Conservation (phyloP, 1,140 invertebrate genomes). For the Mycetomoellerius zeteki region DNA sequence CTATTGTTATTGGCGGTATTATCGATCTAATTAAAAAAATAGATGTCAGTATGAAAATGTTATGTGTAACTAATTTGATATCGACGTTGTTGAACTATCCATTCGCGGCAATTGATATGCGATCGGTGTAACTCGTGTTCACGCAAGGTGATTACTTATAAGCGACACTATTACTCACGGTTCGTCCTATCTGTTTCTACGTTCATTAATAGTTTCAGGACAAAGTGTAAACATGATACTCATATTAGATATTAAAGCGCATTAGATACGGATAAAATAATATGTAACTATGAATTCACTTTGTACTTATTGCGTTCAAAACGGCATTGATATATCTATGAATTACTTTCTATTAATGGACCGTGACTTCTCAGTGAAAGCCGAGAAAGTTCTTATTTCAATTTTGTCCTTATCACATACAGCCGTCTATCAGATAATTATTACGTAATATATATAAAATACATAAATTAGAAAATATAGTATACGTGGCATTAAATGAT, state of each 20-base stretch:
- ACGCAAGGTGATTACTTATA: slow-evolving; percentile 58
- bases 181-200: slow-evolving; percentile 40
- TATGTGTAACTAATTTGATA: slow-evolving; percentile 17
- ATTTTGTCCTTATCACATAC: slow-evolving; percentile 7
- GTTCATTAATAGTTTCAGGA: slow-evolving; percentile 26
- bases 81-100: background rate
- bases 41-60: background rate
- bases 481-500: background rate
- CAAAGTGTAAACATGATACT: slow-evolving; percentile 15
- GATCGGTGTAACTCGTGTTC: slow-evolving; percentile 4
- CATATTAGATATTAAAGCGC: slow-evolving; percentile 1
- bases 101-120: slow-evolving; percentile 51
- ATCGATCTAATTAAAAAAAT: background rate
- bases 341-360: slow-evolving; percentile 50
- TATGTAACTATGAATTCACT: background rate
- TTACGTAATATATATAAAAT: slow-evolving; percentile 38
- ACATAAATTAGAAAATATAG: background rate
- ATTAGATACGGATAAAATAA: slow-evolving; percentile 36
- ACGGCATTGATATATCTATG: background rate
- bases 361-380: slow-evolving; percentile 56
- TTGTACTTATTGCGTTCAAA: slow-evolving; percentile 18
- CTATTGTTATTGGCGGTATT: background rate
- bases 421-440: slow-evolving; percentile 12
- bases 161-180: slow-evolving; percentile 54
- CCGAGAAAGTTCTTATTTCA: slow-evolving; percentile 40